Base-by-base conservation (phyloP, 2,113 vertebrate species). In the Xerus inauris region DNA sequence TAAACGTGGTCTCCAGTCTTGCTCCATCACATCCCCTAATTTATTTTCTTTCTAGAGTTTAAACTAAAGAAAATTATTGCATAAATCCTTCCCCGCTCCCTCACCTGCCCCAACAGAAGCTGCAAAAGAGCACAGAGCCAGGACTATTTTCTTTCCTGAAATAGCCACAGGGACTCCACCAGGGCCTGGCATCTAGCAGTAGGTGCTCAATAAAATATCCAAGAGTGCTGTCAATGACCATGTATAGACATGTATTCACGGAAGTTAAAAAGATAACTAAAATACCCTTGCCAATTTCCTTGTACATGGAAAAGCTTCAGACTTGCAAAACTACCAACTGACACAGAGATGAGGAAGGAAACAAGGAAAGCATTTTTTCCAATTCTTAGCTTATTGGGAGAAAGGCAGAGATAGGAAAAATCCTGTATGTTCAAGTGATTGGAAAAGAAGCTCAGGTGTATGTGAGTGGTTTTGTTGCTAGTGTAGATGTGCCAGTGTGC, bases 31-130 rank as follows among this genome's bases (percentile, higher is more conserved):
- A 16, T 64, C n/a, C 28, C 20, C 42, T 77, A 65, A 42, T 59
- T 94, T 51, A 22, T 64, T 72, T 81, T 82, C 30, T 93, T 71
- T 64, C 6, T 49, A 47, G 64, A 91, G 47, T 6, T 88, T 76
- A 40, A 87, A 69, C 40, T 67, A 14, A 38, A 32, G 38, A 30
- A 91, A 95, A 49, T 30, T 22, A 47, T 17, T 3, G 0, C 6
- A 3, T 67, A 26, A 51, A 40, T 4, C 49, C 20, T 51, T 45
- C 22, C 35, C 35, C 32, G 8, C 59, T 19, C 32, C 72, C 40
- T 73, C 32, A 35, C 32, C 12, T 26, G 12, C 32, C 64, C 16
- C 42, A 73, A 40, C 4, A 84, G 49, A 75, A 87, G 42, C 22
- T 51, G 22, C 22, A 0, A 2, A 24, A 69, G 38, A 51, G 24